Percentiles rank a stretch among this genome's conserved stretches.
Evolutionary conservation across 2,797 vertebrate genomes (phyloP).

Genomic region (Acipenser oxyrinchus): DNA sequence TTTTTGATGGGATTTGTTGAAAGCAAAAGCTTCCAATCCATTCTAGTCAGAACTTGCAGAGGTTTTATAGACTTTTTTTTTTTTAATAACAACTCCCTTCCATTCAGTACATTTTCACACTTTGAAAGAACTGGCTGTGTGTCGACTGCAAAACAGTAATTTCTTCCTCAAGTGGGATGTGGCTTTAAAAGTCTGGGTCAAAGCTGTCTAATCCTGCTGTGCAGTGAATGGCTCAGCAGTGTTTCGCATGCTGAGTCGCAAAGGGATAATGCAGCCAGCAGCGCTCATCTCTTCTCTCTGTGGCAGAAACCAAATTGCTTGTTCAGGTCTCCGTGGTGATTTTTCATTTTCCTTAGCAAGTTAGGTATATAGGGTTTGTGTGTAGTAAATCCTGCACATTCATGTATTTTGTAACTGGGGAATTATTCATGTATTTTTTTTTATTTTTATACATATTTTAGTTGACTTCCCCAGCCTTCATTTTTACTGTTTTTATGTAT

Average conservation of each 20-base stretch:
- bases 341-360: slow-evolving; percentile 12
- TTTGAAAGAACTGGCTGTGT: neutral
- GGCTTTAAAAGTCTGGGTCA: neutral
- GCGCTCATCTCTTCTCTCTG: neutral
- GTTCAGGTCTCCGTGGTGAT: slow-evolving; percentile 8
- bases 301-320: neutral
- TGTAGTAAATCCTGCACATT: no score
- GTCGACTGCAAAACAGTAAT: neutral
- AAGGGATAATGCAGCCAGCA: neutral
- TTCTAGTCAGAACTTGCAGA: no score
- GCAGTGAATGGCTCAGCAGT: neutral
- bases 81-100: neutral
- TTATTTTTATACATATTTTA: no score
- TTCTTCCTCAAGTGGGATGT: neutral
- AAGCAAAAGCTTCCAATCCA: no score
- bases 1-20: no score
- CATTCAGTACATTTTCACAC: no score
- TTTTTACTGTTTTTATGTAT: no score
- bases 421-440: no score
- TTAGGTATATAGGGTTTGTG: neutral
- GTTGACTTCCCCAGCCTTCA: no score
- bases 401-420: no score
- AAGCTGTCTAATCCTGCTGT: neutral
- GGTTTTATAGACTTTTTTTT: neutral
- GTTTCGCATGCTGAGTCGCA: neutral